Percentiles rank a stretch among this genome's conserved stretches.
Conservation (phyloP, 2,888 invertebrate genomes). For the Leptinotarsa haldemani region DNA sequence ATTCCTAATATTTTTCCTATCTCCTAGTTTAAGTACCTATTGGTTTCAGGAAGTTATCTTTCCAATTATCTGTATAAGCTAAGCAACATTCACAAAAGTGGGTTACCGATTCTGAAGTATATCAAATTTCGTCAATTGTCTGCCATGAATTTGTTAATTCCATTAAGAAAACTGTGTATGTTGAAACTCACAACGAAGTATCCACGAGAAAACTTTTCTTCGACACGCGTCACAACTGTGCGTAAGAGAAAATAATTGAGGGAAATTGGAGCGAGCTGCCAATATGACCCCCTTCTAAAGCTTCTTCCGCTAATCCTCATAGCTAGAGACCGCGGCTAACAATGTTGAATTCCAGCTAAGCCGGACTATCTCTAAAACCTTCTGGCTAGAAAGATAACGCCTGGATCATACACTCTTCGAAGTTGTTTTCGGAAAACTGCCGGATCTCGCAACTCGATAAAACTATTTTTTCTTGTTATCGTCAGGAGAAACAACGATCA, state of each 20-base stretch:
- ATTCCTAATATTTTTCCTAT: no score
- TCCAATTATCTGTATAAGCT: no score
- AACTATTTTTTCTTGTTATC: not conserved
- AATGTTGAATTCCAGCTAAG: conserved; percentile 51
- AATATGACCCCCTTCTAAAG: conserved; percentile 32
- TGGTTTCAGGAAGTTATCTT: no score
- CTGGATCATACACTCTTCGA: conserved; percentile 48
- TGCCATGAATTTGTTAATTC: no score
- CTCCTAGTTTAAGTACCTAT: no score
- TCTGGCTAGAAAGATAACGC: conserved; percentile 53
- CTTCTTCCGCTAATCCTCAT: conserved; percentile 44
- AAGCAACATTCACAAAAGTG: no score
- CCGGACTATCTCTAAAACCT: conserved; percentile 47
- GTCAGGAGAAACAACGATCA: not conserved
- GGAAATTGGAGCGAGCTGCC: conserved; percentile 28
- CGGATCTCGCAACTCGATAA: not conserved
- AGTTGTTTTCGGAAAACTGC: conserved; percentile 52
- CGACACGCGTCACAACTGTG: not conserved
- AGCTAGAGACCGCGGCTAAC: conserved; percentile 49
- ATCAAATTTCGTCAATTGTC: no score
- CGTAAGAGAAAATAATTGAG: conserved; percentile 10
- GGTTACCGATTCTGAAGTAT: no score
- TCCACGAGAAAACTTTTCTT: not conserved
- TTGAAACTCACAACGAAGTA: not conserved
- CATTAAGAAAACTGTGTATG: not conserved